Conservation (phyloP, 2,888 invertebrate genomes). For the Perdita meconis region DNA sequence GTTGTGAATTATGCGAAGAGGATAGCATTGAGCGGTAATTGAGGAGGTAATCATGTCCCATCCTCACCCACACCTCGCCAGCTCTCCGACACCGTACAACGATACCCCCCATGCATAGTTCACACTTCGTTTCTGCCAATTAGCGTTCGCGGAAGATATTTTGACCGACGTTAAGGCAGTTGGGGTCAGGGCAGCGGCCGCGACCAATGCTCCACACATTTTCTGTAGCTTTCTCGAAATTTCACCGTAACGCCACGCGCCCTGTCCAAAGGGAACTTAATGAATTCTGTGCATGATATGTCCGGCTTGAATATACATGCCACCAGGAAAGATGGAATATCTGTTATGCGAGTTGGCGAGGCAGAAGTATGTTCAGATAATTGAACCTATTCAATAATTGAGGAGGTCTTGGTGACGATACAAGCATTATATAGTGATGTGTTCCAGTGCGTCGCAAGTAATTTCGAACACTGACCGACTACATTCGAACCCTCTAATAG, state of each 20-base stretch:
- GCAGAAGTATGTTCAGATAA: too few relatives aligned
- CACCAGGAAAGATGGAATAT: too few relatives aligned
- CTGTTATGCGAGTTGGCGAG: too few relatives aligned
- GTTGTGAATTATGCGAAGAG: constrained; percentile 78
- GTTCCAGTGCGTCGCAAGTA: too few relatives aligned
- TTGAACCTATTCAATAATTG: too few relatives aligned
- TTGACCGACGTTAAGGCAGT: constrained; percentile 53
- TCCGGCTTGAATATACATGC: background rate
- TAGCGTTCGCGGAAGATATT: constrained; percentile 65
- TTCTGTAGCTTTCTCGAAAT: constrained; percentile 23
- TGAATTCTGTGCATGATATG: background rate
- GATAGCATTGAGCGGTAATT: constrained; percentile 81
- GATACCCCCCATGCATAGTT: constrained; percentile 71
- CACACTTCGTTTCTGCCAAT: constrained; percentile 73
- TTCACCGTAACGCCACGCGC: background rate
- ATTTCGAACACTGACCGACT: too few relatives aligned
- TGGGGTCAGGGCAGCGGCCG: constrained; percentile 35
- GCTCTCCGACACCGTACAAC: constrained; percentile 63
- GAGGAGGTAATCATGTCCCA: constrained; percentile 81
- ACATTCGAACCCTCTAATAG: too few relatives aligned
- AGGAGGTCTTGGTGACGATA: too few relatives aligned
- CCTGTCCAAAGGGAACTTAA: background rate
- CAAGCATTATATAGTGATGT: too few relatives aligned
- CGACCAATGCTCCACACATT: constrained; percentile 17
- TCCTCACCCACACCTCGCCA: constrained; percentile 75